A percentile compares a stretch with the other conserved stretches of the same genome.
phyloP scores from a whole-genome alignment of 2,113 vertebrate species.

The Hemicordylus capensis region DNA sequence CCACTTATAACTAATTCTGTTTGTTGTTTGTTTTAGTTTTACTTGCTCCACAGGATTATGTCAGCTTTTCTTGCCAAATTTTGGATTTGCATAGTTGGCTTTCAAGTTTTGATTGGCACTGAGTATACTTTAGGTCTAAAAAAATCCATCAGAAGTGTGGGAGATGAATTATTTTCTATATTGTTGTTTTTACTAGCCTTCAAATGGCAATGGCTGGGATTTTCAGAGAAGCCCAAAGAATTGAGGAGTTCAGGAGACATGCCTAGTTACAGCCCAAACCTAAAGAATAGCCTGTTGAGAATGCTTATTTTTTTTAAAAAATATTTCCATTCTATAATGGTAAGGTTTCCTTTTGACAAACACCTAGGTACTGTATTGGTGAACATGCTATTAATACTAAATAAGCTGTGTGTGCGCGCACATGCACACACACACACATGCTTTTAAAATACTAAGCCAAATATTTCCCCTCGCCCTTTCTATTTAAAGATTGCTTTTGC shows the following conservation, averaged over 20 bases:
- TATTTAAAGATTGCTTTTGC: background rate
- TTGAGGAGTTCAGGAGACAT: background rate
- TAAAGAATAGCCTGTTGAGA: background rate
- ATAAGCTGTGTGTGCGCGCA: too few relatives aligned
- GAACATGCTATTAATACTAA: background rate
- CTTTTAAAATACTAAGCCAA: background rate
- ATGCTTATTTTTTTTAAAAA: background rate
- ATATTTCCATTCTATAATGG: background rate
- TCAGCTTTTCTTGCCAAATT: background rate
- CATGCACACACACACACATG: background rate
- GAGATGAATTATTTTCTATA: background rate
- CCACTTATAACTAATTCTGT: background rate
- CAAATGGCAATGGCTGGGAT: background rate
- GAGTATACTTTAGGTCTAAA: conserved; percentile 9
- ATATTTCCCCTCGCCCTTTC: background rate
- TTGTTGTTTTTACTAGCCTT: background rate
- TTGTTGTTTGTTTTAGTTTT: background rate
- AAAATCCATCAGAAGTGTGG: background rate
- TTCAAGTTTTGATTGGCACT: background rate
- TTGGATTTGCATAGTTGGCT: background rate
- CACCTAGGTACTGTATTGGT: background rate
- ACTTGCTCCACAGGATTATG: background rate
- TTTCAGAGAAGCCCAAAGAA: background rate
- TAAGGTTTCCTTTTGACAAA: background rate
- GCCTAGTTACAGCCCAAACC: background rate